A percentile compares a stretch with the other conserved stretches of the same genome.
phyloP scores from a whole-genome alignment of 2,888 invertebrate species.

The Drosophila fungiperda region DNA sequence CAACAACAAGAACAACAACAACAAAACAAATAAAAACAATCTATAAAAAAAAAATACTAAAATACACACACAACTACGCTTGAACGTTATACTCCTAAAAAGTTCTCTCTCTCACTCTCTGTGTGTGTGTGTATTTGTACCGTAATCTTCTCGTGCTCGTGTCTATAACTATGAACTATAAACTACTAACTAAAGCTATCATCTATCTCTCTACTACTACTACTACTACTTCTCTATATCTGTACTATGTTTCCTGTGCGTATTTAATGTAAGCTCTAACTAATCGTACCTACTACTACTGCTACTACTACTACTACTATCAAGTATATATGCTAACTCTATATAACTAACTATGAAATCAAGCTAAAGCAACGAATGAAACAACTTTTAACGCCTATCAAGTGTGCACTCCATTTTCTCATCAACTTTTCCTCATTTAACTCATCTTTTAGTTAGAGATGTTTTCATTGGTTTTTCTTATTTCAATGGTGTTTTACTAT shows the following conservation, averaged over 20 bases:
- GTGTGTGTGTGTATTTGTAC: slow-evolving; percentile 50
- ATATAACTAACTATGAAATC: slow-evolving; percentile 14
- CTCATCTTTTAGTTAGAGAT: slow-evolving; percentile 17
- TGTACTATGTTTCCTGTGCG: slow-evolving; percentile 51
- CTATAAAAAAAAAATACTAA: slow-evolving; percentile 22
- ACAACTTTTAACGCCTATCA: slow-evolving; percentile 36
- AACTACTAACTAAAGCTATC: slow-evolving; percentile 36
- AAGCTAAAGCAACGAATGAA: slow-evolving; percentile 48
- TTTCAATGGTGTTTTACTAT: slow-evolving; percentile 16
- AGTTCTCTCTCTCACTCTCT: background rate
- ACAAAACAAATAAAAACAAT: slow-evolving; percentile 15
- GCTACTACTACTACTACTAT: slow-evolving; percentile 1
- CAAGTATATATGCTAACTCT: slow-evolving; percentile 20
- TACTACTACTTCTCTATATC: slow-evolving; percentile 27
- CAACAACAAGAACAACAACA: slow-evolving; percentile 20
- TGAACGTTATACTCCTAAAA: slow-evolving; percentile 44
- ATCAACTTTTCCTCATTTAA: slow-evolving; percentile 42
- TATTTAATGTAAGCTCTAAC: slow-evolving; percentile 42
- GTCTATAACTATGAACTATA: slow-evolving; percentile 26
- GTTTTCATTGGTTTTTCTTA: slow-evolving; percentile 26
- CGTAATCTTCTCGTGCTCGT: slow-evolving; percentile 45
- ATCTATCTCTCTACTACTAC: slow-evolving; percentile 20
- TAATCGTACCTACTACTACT: slow-evolving; percentile 21
- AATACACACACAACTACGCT: slow-evolving; percentile 48
- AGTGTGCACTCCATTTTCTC: slow-evolving; percentile 71